Evolutionary conservation across 2,797 vertebrate species (phyloP), one percentile per base, ranked within the genome.

Genomic region (Gorsachius magnificus): DNA sequence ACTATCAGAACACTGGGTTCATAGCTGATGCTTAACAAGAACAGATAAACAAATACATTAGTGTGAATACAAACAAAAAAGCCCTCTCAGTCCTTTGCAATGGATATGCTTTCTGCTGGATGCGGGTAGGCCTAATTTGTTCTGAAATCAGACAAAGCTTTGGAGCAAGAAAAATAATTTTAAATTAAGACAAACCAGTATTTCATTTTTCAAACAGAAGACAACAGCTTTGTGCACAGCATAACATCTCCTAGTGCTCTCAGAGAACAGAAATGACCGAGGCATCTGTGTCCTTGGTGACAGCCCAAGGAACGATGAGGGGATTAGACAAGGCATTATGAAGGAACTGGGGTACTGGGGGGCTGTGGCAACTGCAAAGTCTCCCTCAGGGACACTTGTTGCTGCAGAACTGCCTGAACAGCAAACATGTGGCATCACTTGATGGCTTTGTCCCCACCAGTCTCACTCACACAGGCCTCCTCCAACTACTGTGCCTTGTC

Each of bases 401-500:
- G 33, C 35, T n/a, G 17, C 60, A 38, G 28, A 74, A 54, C 38
- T 51, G 38, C 28, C 48, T n/a, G 45, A 81, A 33, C 3, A 16
- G 35, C 58, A 54, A 48, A 41, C 11, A 36, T 0, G 0, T 1
- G 1, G 31, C 41, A 53, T 35, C 61, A 26, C 41, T 19, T 31
- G 19, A 48, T 16, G 38, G 50, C 38, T 82, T 48, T 12, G 3
- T 60, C 28, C 45, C 41, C 53, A n/a, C 41, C 46, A 28, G 33
- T 25, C 45, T 60, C 45, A 11, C 18, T 70, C 43, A 63, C 2
- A 15, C 3, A 8, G 46, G n/a, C 13, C 33, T 66, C 43, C 35
- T 66, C 10, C 21, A 71, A 13, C n/a, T 46, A 28, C n/a, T 21
- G 36, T 26, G 53, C 61, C 22, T 36, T 41, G n/a, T 22, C n/a